Evolutionary conservation across 2,888 invertebrate genomes (phyloP).

Genomic region (Lasioglossum lativentre): DNA sequence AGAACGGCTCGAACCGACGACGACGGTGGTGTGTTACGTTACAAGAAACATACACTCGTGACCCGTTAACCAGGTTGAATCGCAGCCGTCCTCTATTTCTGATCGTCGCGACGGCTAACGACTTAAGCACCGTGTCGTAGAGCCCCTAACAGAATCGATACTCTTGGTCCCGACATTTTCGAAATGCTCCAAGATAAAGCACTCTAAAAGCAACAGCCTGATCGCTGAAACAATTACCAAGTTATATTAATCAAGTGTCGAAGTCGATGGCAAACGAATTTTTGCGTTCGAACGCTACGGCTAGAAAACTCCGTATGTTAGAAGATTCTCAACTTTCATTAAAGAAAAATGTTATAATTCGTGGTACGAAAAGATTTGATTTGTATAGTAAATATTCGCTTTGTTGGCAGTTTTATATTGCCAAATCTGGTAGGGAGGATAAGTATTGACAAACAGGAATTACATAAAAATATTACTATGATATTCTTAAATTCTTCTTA

Average conservation of each 20-base stretch:
- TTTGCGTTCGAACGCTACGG: not conserved
- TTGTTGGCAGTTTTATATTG: too few relatives aligned
- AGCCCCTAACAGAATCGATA: not conserved
- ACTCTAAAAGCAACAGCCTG: not conserved
- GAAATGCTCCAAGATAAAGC: not conserved
- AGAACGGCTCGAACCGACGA: slow-evolving; percentile 17
- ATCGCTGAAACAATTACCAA: not conserved
- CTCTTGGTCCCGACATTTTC: slow-evolving; percentile 1
- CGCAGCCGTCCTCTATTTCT: not conserved
- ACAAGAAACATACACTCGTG: slow-evolving; percentile 22
- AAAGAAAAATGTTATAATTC: not conserved
- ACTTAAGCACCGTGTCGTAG: not conserved
- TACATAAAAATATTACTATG: not conserved
- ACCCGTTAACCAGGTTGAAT: not conserved
- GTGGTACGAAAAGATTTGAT: too few relatives aligned
- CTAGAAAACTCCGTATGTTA: not conserved
- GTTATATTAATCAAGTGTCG: not conserved
- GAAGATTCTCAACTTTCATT: too few relatives aligned
- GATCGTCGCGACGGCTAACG: not conserved
- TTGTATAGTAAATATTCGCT: too few relatives aligned
- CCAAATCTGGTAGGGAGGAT: too few relatives aligned
- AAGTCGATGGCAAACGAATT: not conserved
- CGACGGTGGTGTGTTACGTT: slow-evolving; percentile 26
- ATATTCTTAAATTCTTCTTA: not conserved
- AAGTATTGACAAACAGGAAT: too few relatives aligned